phyloP scores from a whole-genome alignment of 1,140 invertebrate species.

The Aphelinus certus region DNA sequence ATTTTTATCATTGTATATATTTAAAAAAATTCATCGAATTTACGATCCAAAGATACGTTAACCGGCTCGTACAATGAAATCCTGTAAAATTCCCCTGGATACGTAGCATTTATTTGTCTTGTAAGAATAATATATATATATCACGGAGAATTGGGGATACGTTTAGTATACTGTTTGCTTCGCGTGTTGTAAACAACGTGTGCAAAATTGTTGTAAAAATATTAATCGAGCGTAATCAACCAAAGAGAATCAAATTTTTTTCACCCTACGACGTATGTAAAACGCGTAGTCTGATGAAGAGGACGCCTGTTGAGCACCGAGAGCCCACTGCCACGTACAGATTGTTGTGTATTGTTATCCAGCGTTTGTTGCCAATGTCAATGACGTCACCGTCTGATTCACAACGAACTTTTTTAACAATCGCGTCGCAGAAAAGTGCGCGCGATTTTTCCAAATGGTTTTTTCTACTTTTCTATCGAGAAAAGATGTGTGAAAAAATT shows the following conservation, averaged over 20 bases:
- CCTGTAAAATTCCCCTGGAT: not conserved
- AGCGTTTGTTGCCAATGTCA: too few species aligned
- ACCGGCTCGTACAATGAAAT: not conserved
- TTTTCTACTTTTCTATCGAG: too few species aligned
- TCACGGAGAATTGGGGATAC: constrained; percentile 8
- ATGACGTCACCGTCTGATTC: too few species aligned
- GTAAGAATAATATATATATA: too few species aligned
- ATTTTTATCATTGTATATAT: not conserved
- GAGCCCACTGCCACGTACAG: not conserved
- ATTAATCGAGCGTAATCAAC: constrained; percentile 28
- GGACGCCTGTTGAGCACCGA: not conserved
- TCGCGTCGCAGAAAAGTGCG: too few species aligned
- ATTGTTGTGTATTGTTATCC: too few species aligned
- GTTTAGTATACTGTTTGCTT: constrained; percentile 23
- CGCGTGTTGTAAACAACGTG: not conserved
- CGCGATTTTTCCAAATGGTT: too few species aligned
- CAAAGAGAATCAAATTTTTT: constrained; percentile 28
- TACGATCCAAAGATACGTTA: constrained; percentile 19
- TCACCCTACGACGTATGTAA: not conserved
- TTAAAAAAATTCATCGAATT: constrained; percentile 8
- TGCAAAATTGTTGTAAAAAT: constrained; percentile 24
- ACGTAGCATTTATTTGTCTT: too few species aligned
- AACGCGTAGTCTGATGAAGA: not conserved
- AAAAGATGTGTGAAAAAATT: too few species aligned
- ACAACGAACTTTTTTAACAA: too few species aligned